Evolutionary conservation across 2,797 vertebrate species (phyloP), one percentile per base, ranked within the genome.

Genomic region (Geotrypetes seraphini): DNA sequence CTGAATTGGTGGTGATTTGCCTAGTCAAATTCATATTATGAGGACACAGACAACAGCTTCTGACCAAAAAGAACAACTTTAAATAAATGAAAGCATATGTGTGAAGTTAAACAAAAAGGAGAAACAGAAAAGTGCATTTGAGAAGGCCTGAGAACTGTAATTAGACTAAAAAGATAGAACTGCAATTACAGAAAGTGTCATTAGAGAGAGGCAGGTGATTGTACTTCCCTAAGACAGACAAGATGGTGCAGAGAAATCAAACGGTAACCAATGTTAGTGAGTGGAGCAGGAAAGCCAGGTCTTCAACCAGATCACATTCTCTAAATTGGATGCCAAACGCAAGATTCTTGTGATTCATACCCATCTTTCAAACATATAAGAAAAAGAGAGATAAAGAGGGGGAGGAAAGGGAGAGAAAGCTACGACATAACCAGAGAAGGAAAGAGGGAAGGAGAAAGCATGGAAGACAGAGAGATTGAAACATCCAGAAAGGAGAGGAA

Each of bases 301-400:
- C 90, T 96, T 93, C 96, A 97, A 95, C 87, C 90, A 96, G 92
- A 96, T 96, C 92, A 96, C 90, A 94, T 96, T 91, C 88, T 89
- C 55, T 79, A 94, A 97, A 98, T 96, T 96, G 92, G 91, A 92
- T 98, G 93, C 97, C 95, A 96, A 83, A 84, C n/a, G 81, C 79
- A 51, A 92, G 87, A 91, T 85, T 86, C 92, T 80, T 76, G 83
- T 92, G 91, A 97, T 94, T 96, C 96, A 93, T 91, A 90, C 89
- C 85, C 86, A 81, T 96, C 92, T 86, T 94, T 98, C 92, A 96
- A 75, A 65, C 21, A 39, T 58, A 60, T 28, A 66, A 44, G 37
- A 36, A 40, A 36, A 43, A 43, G 41, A 36, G 33, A 43, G 40
- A 35, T 26, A 36, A 41, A 21, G 25, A 25, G 25, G 23, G 31